Conservation (phyloP, 2,888 invertebrate genomes). For the Chaetoderma sp. region DNA sequence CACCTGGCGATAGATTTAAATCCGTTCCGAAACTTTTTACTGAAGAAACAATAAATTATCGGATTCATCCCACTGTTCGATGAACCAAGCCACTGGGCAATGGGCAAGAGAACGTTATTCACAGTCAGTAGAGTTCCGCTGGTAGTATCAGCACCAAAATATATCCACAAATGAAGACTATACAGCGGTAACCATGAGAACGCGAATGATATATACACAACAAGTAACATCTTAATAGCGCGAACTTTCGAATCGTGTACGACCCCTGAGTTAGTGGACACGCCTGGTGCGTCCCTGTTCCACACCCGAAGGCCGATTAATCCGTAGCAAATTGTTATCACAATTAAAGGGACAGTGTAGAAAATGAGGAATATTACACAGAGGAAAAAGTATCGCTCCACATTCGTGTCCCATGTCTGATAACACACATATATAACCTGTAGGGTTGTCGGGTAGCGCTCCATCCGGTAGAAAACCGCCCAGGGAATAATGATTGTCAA, state of each 20-base stretch:
- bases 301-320: slow-evolving; percentile 92
- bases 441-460: slow-evolving; percentile 21
- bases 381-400: slow-evolving; percentile 85
- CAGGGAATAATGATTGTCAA: slow-evolving; percentile 88
- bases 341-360: slow-evolving; percentile 89
- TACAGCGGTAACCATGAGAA: slow-evolving; percentile 94
- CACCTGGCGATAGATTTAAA: slow-evolving; percentile 72
- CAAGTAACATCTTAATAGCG: slow-evolving; percentile 93
- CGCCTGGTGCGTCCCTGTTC: slow-evolving; percentile 88
- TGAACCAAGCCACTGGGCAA: slow-evolving; percentile 92
- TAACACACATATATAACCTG: slow-evolving; percentile 40
- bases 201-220: slow-evolving; percentile 92
- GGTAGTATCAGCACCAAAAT: slow-evolving; percentile 75
- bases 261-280: slow-evolving; percentile 74
- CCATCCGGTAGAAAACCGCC: slow-evolving; percentile 86
- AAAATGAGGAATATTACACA: slow-evolving; percentile 89
- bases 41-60: slow-evolving; percentile 93
- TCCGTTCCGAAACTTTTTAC: slow-evolving; percentile 91
- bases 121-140: slow-evolving; percentile 28
- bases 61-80: slow-evolving; percentile 97
- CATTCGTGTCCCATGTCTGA: slow-evolving; percentile 83
- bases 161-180: slow-evolving; percentile 87
- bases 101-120: slow-evolving; percentile 77
- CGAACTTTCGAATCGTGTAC: slow-evolving; percentile 90
- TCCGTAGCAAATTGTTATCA: slow-evolving; percentile 91